These are phyloP conservation scores for Pollimyrus isidori DNA, from an alignment of 2,113 vertebrate species.

Conservation along the genomic window DNA sequence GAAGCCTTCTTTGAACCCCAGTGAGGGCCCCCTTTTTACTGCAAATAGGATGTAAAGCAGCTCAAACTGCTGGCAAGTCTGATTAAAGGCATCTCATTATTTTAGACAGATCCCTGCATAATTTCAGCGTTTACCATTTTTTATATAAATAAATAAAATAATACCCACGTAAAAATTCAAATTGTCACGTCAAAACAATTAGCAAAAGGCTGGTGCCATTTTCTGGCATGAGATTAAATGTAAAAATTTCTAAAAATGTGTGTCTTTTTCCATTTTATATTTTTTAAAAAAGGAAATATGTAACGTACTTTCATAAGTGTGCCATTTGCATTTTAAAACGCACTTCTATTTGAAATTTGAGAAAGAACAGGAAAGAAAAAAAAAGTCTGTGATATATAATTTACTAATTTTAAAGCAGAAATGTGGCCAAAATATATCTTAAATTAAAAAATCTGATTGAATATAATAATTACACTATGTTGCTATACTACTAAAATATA, in stretches of 20 bases:
- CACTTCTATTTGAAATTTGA: neutral
- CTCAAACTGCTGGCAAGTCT: slow-evolving; percentile 19
- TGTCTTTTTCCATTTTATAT: slow-evolving; percentile 10
- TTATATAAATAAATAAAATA: slow-evolving; percentile 24
- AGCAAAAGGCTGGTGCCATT: slow-evolving; percentile 12
- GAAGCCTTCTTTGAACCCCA: slow-evolving; percentile 11
- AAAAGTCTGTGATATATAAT: neutral
- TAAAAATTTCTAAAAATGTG: slow-evolving; percentile 3
- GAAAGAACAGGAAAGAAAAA: neutral
- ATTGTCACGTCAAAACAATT: slow-evolving; percentile 21
- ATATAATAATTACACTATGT: neutral
- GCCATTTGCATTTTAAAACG: neutral
- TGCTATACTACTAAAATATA: neutral
- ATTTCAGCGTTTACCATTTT: slow-evolving; percentile 13
- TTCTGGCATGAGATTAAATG: slow-evolving; percentile 9
- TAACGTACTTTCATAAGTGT: neutral
- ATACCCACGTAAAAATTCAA: slow-evolving; percentile 17
- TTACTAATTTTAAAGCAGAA: neutral
- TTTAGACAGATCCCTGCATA: slow-evolving; percentile 22
- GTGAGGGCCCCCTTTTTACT: slow-evolving; percentile 17
- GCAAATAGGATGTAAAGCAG: slow-evolving; percentile 23
- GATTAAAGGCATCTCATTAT: slow-evolving; percentile 26
- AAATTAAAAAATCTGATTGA: neutral
- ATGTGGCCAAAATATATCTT: neutral
- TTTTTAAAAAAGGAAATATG: slow-evolving; percentile 3